These are phyloP conservation scores for Syritta pipiens DNA, from an alignment of 2,888 invertebrate genomes.

Conservation along the genomic window DNA sequence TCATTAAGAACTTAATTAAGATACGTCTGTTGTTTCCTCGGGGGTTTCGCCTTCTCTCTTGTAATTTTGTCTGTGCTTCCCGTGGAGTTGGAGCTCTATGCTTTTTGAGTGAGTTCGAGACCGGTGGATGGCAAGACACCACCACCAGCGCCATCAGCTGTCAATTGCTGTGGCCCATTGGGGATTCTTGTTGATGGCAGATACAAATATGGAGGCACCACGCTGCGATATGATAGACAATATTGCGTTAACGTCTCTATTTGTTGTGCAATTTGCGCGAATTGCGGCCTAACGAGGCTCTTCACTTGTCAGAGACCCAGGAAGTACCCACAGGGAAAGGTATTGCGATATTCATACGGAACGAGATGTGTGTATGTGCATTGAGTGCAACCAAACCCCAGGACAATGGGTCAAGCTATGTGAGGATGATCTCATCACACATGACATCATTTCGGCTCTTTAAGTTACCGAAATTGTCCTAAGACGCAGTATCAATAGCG, in stretches of 20 bases:
- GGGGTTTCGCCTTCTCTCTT: constrained; percentile 28
- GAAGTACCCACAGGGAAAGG: too few relatives aligned
- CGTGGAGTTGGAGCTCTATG: constrained; percentile 30
- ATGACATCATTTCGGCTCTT: too few relatives aligned
- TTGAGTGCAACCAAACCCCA: too few relatives aligned
- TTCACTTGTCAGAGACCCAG: background rate
- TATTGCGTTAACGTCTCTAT: constrained; percentile 47
- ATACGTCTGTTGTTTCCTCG: constrained; percentile 58
- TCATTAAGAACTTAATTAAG: constrained; percentile 69
- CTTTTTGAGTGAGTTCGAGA: constrained; percentile 40
- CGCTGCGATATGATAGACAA: constrained; percentile 54
- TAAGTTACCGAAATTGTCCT: too few relatives aligned
- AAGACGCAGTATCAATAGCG: too few relatives aligned
- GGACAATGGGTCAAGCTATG: too few relatives aligned
- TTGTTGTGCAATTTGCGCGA: constrained; percentile 18
- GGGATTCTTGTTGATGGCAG: constrained; percentile 46
- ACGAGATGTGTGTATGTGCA: too few relatives aligned
- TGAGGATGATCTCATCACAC: too few relatives aligned
- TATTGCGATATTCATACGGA: too few relatives aligned
- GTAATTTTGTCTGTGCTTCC: constrained; percentile 35
- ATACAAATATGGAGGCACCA: constrained; percentile 41
- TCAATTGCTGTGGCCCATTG: constrained; percentile 52
- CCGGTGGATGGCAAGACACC: too few relatives aligned
- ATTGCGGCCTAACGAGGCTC: background rate
- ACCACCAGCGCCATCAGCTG: constrained; percentile 35